Percentiles rank a stretch among this genome's conserved stretches.
Conservation (phyloP, 2,888 invertebrate genomes). For the Amphipoea lucens region DNA sequence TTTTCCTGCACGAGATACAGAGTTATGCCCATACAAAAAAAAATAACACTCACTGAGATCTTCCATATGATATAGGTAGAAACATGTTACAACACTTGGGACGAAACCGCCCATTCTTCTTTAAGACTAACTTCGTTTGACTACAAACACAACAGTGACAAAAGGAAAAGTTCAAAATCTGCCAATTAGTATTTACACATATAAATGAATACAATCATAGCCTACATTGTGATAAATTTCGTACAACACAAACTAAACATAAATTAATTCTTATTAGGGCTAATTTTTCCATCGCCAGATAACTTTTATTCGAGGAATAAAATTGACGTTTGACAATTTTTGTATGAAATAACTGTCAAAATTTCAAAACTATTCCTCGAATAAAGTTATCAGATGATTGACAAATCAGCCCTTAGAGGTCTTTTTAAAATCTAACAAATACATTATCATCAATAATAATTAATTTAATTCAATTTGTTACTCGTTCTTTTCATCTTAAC, state of each 20-base stretch:
- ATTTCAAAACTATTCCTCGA: no score
- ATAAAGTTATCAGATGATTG: no score
- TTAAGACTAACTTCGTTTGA: background rate
- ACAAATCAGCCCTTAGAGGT: background rate
- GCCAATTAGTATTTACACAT: slow-evolving; percentile 30
- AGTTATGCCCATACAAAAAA: no score
- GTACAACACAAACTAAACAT: slow-evolving; percentile 16
- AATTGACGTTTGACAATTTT: no score
- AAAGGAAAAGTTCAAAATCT: slow-evolving; percentile 16
- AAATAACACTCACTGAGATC: no score
- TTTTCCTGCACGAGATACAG: no score
- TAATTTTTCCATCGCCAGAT: no score
- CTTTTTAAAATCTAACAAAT: slow-evolving; percentile 1
- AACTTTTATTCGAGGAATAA: no score
- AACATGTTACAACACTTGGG: no score
- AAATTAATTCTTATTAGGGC: background rate
- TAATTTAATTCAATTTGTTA: slow-evolving; percentile 7
- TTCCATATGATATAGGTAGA: no score
- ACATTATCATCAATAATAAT: background rate
- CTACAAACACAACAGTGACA: background rate
- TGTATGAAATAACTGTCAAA: no score
- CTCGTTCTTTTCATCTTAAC: background rate
- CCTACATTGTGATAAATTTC: slow-evolving; percentile 49
- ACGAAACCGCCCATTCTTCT: no score
- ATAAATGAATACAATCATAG: slow-evolving; percentile 31